Base-by-base conservation (phyloP, 2,888 invertebrate species). In the Phengaris arion region DNA sequence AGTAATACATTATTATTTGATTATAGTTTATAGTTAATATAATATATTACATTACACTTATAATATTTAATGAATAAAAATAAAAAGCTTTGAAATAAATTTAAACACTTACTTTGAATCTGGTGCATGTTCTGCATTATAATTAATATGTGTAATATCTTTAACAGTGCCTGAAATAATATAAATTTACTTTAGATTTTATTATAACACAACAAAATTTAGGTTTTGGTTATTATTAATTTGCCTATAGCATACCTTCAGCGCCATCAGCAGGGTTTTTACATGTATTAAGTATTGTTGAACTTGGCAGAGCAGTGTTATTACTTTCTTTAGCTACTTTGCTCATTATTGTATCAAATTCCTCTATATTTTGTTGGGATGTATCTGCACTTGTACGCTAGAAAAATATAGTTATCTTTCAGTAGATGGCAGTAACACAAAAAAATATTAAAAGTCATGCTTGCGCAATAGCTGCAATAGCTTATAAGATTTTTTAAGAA, bases 231-330 rank as follows among this genome's bases (percentile, higher is more conserved):
- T 59, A 59, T 22, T 22, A 22, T 15, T 6, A 55, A n/a, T n/a
- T 59, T 22, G 35, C 12, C 35, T 35, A 35, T 6, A 35, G 64
- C 64, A 79, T 82, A 90, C 90, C 86, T 81, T 79, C 77, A 70
- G 91, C 87, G 52, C 89, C 90, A 75, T 85, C 82, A 12, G 86
- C 83, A 79, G 90, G 89, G 13, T 89, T 86, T 79, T 88, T 86
- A 78, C 89, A 90, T 48, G 84, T 84, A 79, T 80, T 82, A 54
- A 85, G 82, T 75, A 85, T 78, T 80, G 79, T 83, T 74, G 22
- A 15, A 52, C 77, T 74, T 59, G 77, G 68, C 22, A 48, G 35
- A 12, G 74, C 46, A 74, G 81, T 78, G 79, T 82, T 82, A 77
- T 83, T 82, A 76, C 72, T 35, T 54, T 84, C 84, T 79, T 84